Evolutionary conservation across 1,140 invertebrate species (phyloP).

Genomic region (Trissolcus basalis): DNA sequence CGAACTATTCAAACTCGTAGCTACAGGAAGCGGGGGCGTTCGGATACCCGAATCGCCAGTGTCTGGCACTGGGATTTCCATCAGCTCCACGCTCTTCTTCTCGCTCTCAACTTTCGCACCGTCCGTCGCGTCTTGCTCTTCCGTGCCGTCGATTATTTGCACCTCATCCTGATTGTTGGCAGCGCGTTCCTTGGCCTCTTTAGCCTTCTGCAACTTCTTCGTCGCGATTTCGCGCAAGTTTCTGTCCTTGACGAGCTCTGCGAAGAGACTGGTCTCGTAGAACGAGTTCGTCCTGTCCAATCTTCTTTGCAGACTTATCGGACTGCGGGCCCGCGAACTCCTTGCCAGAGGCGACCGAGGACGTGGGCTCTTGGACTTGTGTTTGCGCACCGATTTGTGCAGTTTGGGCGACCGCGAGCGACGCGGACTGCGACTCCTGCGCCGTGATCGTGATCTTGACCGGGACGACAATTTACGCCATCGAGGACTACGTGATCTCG

Average conservation of each 20-base stretch:
- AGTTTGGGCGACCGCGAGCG: conserved; percentile 74
- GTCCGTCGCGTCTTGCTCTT: conserved; percentile 66
- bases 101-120: conserved; percentile 58
- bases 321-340: conserved; percentile 67
- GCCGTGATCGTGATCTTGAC: conserved; percentile 70
- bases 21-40: conserved; percentile 67
- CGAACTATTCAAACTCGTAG: conserved; percentile 7
- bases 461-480: conserved; percentile 67
- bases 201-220: conserved; percentile 80
- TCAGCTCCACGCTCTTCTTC: conserved; percentile 72
- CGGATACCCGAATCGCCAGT: conserved; percentile 49
- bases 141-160: conserved; percentile 71
- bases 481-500: conserved; percentile 70
- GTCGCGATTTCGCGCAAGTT: conserved; percentile 86
- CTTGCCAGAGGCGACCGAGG: conserved; percentile 70
- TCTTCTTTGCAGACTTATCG: conserved; percentile 71
- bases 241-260: conserved; percentile 89
- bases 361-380: conserved; percentile 72
- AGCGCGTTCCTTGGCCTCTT: conserved; percentile 75
- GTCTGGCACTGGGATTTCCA: conserved; percentile 79
- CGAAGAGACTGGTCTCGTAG: conserved; percentile 89
- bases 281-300: conserved; percentile 80
- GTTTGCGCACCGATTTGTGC: conserved; percentile 69
- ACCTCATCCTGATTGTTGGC: conserved; percentile 71
- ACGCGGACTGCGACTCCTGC: conserved; percentile 70